Percentiles rank a stretch among this genome's conserved stretches.
Evolutionary conservation across 2,113 vertebrate species (phyloP).

Genomic region (Podocnemis expansa): DNA sequence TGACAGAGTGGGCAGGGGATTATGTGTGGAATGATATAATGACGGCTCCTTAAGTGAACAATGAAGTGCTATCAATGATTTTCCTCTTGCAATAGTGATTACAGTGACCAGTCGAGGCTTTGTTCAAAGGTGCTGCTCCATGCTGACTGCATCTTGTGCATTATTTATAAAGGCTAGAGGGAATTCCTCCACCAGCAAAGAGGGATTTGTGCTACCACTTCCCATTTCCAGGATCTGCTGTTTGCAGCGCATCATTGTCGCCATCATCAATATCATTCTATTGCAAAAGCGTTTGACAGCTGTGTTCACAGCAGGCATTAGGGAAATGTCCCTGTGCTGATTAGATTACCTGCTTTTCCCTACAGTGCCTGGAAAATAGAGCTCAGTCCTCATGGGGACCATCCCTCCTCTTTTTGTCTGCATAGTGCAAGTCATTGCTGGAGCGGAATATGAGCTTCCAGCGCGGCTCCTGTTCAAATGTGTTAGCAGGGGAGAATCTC

Average conservation of each 20-base stretch:
- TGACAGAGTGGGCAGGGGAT: background rate
- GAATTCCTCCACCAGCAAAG: background rate
- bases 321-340: background rate
- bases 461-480: background rate
- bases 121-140: background rate
- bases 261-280: background rate
- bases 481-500: background rate
- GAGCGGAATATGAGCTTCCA: background rate
- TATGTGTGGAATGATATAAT: background rate
- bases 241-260: background rate
- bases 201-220: background rate
- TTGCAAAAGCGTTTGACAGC: background rate
- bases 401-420: accelerated
- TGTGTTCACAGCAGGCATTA: background rate
- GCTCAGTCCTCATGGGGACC: background rate
- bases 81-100: too few relatives aligned
- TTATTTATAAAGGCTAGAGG: background rate
- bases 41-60: background rate
- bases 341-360: background rate
- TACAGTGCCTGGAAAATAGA: background rate
- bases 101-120: background rate
- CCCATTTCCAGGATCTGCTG: background rate
- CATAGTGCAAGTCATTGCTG: background rate
- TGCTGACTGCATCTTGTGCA: background rate
- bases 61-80: background rate